Evolutionary conservation across 2,113 vertebrate genomes (phyloP), one percentile per base, ranked within the genome.

Genomic region (Xerus inauris): DNA sequence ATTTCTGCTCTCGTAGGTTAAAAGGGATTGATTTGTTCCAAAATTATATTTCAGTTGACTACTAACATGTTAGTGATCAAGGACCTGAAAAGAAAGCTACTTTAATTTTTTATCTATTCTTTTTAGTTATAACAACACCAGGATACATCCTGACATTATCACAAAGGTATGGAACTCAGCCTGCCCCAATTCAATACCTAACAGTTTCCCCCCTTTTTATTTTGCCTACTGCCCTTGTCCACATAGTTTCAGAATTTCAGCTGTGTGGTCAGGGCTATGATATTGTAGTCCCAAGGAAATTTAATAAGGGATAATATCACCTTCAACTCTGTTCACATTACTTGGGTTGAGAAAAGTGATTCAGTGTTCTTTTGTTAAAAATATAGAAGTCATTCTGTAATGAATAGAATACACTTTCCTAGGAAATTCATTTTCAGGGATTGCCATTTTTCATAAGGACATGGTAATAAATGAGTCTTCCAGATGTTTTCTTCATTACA

Each of bases 401-500:
- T 76, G 76, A 67, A 28, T 1, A 91, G 87, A 72, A 79, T 67
- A 72, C 26, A 73, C 13, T 30, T 59, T 73, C 24, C 40, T 80
- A 17, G 2, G 40, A 80, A 59, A 22, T 57, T 57, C 71, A 65
- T 81, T 80, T 10, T 11, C 16, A 7, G 6, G 7, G 26, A 14
- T 42, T 91, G 6, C 2, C 20, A 24, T 88, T 94, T 94, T 88
- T 88, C 64, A 38, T 13, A 79, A 73, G 22, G 13, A 4, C 20
- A 59, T 89, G 24, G 32, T 89, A 35, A 94, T 67, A 59, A 87
- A 65, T 86, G 54, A 64, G 14, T 69, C 82, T 49, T 45, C 24
- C 42, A 40, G 75, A 54, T 76, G 76, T 57, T 90, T 92, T 87
- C 67, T 77, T 87, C 64, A 47, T n/a, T 82, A 77, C 32, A 90